These are phyloP conservation scores for Drosophila albomicans DNA, from an alignment of 1,140 invertebrate genomes.

Conservation along the genomic window DNA sequence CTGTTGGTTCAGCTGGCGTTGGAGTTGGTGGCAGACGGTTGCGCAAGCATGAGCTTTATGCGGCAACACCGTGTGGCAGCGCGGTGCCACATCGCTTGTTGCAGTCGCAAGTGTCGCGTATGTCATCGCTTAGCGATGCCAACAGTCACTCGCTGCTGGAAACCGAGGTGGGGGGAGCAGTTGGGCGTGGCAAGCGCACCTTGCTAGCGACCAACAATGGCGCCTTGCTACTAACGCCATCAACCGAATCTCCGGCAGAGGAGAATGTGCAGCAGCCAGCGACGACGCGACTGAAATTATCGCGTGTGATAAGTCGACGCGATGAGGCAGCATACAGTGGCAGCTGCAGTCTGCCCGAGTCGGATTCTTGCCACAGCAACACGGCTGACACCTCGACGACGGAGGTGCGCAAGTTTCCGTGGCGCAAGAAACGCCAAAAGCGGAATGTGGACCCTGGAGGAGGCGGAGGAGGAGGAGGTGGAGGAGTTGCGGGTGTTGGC, in stretches of 20 bases:
- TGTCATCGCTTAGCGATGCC: slow-evolving; percentile 58
- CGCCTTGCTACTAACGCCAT: slow-evolving; percentile 52
- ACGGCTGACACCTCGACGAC: background rate
- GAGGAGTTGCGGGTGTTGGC: slow-evolving; percentile 19
- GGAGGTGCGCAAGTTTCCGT: slow-evolving; percentile 59
- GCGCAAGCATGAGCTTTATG: slow-evolving; percentile 61
- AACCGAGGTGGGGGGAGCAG: slow-evolving; percentile 42
- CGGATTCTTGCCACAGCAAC: slow-evolving; percentile 33
- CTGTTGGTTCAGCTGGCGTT: slow-evolving; percentile 16
- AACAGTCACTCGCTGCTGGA: slow-evolving; percentile 57
- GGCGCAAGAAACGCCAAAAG: slow-evolving; percentile 69
- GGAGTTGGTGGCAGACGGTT: slow-evolving; percentile 34
- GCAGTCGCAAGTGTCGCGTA: slow-evolving; percentile 63
- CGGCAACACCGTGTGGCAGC: background rate
- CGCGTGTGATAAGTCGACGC: slow-evolving; percentile 72
- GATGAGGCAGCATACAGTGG: slow-evolving; percentile 64
- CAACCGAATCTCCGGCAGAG: slow-evolving; percentile 21
- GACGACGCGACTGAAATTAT: slow-evolving; percentile 66
- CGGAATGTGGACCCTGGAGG: slow-evolving; percentile 20
- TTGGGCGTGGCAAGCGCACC: slow-evolving; percentile 58
- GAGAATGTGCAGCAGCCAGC: slow-evolving; percentile 30
- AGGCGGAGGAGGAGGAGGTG: too few species aligned
- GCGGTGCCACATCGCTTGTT: slow-evolving; percentile 57
- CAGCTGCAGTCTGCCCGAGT: slow-evolving; percentile 64
- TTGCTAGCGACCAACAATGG: slow-evolving; percentile 71